A percentile compares a stretch with the other conserved stretches of the same genome.
phyloP scores from a whole-genome alignment of 1,140 invertebrate species.

The Drosophila takahashii region DNA sequence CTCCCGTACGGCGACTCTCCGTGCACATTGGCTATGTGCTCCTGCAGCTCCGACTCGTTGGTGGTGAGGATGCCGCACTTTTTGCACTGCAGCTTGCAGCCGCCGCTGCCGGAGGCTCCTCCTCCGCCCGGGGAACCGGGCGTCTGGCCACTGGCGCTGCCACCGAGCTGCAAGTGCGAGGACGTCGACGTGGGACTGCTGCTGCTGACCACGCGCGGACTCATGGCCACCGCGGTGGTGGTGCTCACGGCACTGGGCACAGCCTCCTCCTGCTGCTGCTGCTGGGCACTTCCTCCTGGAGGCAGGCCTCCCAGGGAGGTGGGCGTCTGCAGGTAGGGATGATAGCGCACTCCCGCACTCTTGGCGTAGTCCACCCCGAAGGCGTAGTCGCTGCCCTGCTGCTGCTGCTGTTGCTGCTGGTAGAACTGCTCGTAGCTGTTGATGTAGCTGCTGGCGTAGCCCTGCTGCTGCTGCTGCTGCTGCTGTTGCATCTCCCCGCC shows the following conservation, averaged over 20 bases:
- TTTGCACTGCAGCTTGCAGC: slow-evolving; percentile 88
- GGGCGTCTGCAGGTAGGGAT: slow-evolving; percentile 77
- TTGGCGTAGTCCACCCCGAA: slow-evolving; percentile 42
- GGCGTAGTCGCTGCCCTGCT: slow-evolving; percentile 54
- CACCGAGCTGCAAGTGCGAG: slow-evolving; percentile 74
- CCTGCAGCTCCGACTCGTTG: slow-evolving; percentile 88
- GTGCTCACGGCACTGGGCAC: slow-evolving; percentile 54
- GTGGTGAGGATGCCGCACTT: slow-evolving; percentile 92
- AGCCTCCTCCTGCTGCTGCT: slow-evolving; percentile 14
- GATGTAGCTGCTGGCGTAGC: slow-evolving; percentile 72
- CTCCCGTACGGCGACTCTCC: slow-evolving; percentile 86
- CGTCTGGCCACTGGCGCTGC: slow-evolving; percentile 84
- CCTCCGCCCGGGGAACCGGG: slow-evolving; percentile 86
- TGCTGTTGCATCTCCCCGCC: slow-evolving; percentile 88
- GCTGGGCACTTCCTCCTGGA: too few relatives aligned
- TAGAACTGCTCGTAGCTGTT: slow-evolving; percentile 84
- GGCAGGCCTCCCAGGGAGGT: slow-evolving; percentile 55
- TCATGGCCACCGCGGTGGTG: slow-evolving; percentile 67
- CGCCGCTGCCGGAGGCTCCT: slow-evolving; percentile 7
- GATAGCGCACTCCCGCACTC: slow-evolving; percentile 66
- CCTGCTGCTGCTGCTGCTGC: slow-evolving; percentile 58
- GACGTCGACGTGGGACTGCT: slow-evolving; percentile 79
- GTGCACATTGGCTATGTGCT: slow-evolving; percentile 90
- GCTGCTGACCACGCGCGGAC: slow-evolving; percentile 82
- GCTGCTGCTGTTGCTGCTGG: slow-evolving; percentile 70